Evolutionary conservation across 2,797 vertebrate genomes (phyloP), one percentile per base, ranked within the genome.

Genomic region (Aeoliscus strigatus): DNA sequence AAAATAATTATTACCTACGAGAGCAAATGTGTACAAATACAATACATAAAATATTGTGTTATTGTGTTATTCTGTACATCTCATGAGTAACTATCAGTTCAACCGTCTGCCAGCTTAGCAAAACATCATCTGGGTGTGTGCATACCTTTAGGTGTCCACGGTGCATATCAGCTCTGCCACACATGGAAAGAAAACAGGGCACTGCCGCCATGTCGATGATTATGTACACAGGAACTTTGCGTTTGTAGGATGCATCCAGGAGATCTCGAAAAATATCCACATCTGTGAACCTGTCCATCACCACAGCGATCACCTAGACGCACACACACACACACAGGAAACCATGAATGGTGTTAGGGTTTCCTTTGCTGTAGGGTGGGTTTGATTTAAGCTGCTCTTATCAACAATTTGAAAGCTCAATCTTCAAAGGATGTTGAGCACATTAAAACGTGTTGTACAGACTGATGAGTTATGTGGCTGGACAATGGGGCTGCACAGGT

Each of bases 181-280:
- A 99, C 96, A 98, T 98, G 75, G 90, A 88, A 11, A 98, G 88
- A 75, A 98, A 99, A 52, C 90, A 82, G 52, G 90, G 89, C 45
- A 97, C 80, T 0, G 91, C 88, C 1, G 84, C 86, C 32, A 84
- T 85, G 4, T 97, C 94, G 14, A 97, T 52, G 12, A 99, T 95
- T 66, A 99, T 93, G 79, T 99, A 99, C 17, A 97, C 88, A 0
- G 92, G 91, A 45, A 98, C 87, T 59, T 78, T 94, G 64, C 95
- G 90, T 81, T 86, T 95, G 71, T 90, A 96, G 37, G 87, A 75
- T 0, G 90, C 92, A 0, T 98, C 96, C 62, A 98, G 76, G 31
- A 99, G 84, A 65, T 98, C 96, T 42, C 92, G 93, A 75, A 97
- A 97, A 80, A 99, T 98, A 77, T 99, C 96, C 14, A 98, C 91